Evolutionary conservation across 2,797 vertebrate species (phyloP).

Genomic region (Pantherophis vulpinus): DNA sequence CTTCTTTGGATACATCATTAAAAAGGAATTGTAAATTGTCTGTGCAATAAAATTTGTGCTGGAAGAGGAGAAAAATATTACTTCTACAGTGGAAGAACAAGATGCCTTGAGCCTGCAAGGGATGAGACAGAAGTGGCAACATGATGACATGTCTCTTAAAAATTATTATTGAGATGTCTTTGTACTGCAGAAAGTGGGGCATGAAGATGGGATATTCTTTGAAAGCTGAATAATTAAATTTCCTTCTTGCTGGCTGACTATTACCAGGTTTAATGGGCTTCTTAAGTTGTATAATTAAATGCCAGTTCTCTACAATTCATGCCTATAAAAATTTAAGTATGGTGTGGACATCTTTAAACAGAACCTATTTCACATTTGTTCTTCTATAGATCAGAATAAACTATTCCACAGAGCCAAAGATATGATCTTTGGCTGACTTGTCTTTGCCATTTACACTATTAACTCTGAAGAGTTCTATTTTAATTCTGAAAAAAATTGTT

Average conservation of each 20-base stretch:
- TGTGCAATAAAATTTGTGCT: neutral
- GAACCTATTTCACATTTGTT: conserved; percentile 30
- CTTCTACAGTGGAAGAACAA: neutral
- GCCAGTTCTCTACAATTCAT: conserved; percentile 14
- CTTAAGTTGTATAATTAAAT: conserved; percentile 52
- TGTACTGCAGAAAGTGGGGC: neutral
- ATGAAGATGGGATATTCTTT: neutral
- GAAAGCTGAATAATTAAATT: neutral
- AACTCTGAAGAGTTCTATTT: conserved; percentile 19
- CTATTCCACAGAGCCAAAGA: conserved; percentile 39
- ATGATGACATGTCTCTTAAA: neutral
- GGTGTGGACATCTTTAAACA: conserved; percentile 20
- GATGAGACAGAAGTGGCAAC: neutral
- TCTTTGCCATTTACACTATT: conserved; percentile 27
- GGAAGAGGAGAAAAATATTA: neutral
- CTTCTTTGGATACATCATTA: neutral
- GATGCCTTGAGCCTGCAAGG: neutral
- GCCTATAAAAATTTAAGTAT: conserved; percentile 23
- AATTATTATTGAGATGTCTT: neutral
- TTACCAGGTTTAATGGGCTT: neutral
- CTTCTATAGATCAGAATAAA: conserved; percentile 37
- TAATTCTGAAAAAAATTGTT: conserved; percentile 43
- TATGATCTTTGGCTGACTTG: conserved; percentile 35
- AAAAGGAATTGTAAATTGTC: neutral
- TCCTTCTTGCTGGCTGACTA: conserved; percentile 30